Percentiles rank a stretch among this genome's conserved stretches.
These are phyloP conservation scores for Notospermus geniculatus DNA, from an alignment of 1,140 invertebrate species.

Conservation along the genomic window DNA sequence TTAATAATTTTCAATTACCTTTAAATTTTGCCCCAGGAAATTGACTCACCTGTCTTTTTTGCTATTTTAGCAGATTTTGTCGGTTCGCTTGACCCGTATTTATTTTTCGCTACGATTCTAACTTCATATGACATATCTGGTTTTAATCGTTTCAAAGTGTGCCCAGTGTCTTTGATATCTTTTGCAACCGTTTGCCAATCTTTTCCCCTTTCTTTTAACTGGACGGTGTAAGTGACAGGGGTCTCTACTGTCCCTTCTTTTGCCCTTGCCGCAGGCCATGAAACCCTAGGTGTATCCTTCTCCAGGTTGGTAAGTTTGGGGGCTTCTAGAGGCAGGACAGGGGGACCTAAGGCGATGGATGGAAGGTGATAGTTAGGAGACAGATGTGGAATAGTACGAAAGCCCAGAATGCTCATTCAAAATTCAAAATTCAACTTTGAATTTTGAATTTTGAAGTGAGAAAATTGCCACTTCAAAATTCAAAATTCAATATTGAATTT, in stretches of 20 bases:
- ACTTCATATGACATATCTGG: background rate
- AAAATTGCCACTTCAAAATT: too few relatives aligned
- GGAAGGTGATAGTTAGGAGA: conserved; percentile 1
- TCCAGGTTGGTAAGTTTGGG: background rate
- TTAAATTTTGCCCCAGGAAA: background rate
- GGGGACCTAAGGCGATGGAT: conserved; percentile 1
- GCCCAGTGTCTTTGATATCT: conserved; percentile 29
- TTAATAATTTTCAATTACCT: too few relatives aligned
- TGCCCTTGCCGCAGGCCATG: background rate
- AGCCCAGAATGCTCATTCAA: too few relatives aligned
- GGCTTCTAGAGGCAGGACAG: background rate
- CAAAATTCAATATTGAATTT: too few relatives aligned
- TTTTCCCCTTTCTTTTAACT: conserved; percentile 35
- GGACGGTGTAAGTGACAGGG: conserved; percentile 40
- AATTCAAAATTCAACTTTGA: too few relatives aligned
- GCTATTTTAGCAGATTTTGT: background rate
- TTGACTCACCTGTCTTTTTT: background rate
- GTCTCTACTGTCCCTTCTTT: background rate
- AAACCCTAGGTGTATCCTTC: background rate
- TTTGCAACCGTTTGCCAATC: conserved; percentile 42
- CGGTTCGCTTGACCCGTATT: background rate
- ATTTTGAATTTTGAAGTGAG: too few relatives aligned
- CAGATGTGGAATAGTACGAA: too few relatives aligned
- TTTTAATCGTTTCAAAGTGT: conserved; percentile 16
- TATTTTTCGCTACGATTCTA: background rate